Evolutionary conservation across 2,113 vertebrate species (phyloP).

Genomic region (Serilophus lunatus): DNA sequence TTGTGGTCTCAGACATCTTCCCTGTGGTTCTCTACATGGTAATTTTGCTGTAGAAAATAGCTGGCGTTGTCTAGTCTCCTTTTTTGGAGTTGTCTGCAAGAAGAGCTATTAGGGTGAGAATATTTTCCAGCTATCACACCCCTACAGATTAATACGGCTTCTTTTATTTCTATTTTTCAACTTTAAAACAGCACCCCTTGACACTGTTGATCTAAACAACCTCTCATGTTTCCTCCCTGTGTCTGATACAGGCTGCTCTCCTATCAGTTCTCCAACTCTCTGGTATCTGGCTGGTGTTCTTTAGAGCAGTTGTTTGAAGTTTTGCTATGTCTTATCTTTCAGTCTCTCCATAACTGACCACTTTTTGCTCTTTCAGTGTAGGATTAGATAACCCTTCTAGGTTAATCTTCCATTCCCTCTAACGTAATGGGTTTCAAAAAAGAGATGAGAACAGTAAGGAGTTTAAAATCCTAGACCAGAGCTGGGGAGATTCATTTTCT

Average conservation of each 20-base stretch:
- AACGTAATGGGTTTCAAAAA: not conserved
- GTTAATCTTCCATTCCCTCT: not conserved
- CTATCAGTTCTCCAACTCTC: not conserved
- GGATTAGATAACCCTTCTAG: not conserved
- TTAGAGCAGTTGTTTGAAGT: not conserved
- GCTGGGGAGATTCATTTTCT: not conserved
- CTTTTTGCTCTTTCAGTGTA: not conserved
- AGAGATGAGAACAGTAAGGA: not conserved
- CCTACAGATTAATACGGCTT: not conserved
- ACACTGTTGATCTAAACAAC: not conserved
- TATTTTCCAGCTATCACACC: not conserved
- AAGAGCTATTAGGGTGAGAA: not conserved
- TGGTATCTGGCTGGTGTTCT: not conserved
- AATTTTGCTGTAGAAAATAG: slow-evolving; percentile 21
- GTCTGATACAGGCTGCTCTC: not conserved
- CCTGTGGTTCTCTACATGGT: slow-evolving; percentile 31
- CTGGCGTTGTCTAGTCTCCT: slow-evolving; percentile 3
- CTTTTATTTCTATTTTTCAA: not conserved
- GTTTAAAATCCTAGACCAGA: not conserved
- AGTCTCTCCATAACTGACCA: not conserved
- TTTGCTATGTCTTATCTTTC: not conserved
- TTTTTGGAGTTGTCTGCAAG: not conserved
- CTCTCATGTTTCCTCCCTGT: not conserved
- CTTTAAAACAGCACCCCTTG: not conserved
- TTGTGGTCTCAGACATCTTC: not conserved